Evolutionary conservation across 2,888 invertebrate genomes (phyloP).

Genomic region (Acronicta aceris): DNA sequence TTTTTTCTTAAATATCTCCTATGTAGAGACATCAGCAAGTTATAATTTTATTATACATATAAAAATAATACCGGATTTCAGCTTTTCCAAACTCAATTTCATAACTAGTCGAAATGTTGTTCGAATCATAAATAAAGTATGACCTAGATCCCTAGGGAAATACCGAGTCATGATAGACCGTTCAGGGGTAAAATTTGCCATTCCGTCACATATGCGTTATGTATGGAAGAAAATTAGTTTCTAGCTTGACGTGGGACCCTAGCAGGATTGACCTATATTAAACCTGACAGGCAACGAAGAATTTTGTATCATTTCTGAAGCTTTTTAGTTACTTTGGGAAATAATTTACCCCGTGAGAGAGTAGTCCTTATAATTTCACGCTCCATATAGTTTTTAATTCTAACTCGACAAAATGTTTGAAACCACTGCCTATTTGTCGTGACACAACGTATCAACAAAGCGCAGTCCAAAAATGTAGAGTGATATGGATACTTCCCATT

Average conservation of each 20-base stretch:
- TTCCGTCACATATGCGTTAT: constrained; percentile 17
- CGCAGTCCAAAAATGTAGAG: too few species aligned
- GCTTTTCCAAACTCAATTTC: neutral
- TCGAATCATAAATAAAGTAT: constrained; percentile 20
- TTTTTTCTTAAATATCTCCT: too few species aligned
- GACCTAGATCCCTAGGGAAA: constrained; percentile 23
- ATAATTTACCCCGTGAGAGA: too few species aligned
- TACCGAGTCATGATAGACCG: constrained; percentile 22
- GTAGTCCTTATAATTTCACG: too few species aligned
- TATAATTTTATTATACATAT: too few species aligned
- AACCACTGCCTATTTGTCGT: too few species aligned
- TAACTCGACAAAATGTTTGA: too few species aligned
- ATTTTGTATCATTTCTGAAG: constrained; percentile 1
- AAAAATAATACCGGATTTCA: neutral
- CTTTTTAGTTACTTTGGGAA: neutral
- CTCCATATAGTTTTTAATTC: too few species aligned
- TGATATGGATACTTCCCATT: too few species aligned
- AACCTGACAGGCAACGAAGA: neutral
- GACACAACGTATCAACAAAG: too few species aligned
- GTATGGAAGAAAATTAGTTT: constrained; percentile 35
- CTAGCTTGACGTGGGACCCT: neutral
- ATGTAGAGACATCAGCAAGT: too few species aligned
- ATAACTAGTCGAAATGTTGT: constrained; percentile 6
- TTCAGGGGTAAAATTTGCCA: constrained; percentile 30
- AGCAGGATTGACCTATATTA: constrained; percentile 24